Percentiles rank a stretch among this genome's conserved stretches.
phyloP scores from a whole-genome alignment of 2,113 vertebrate species.

The Phalacrocorax pelagicus region DNA sequence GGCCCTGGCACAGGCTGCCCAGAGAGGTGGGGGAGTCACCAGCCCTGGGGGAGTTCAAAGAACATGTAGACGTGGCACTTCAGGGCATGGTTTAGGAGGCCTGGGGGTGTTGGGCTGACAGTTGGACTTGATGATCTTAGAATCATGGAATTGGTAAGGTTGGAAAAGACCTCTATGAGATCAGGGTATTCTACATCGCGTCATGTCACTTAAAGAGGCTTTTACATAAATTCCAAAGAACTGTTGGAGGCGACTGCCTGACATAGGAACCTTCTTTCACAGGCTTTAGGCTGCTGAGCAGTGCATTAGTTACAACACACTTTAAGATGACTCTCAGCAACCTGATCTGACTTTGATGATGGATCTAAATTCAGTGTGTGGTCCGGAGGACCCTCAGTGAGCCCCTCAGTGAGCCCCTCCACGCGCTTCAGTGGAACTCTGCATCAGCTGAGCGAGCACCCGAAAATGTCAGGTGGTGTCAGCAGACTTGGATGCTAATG shows the following conservation, averaged over 20 bases:
- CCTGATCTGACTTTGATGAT: background rate
- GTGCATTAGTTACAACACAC: background rate
- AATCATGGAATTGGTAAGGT: no score
- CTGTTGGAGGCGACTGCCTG: background rate
- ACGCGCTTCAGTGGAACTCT: rapidly evolving
- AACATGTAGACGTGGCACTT: no score
- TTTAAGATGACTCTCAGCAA: background rate
- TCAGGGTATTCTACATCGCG: background rate
- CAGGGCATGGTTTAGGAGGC: no score
- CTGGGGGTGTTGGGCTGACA: no score
- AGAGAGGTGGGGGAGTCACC: no score
- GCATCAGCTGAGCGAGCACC: background rate
- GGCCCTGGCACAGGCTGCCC: no score
- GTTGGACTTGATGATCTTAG: no score
- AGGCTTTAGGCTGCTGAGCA: background rate
- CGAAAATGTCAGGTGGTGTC: background rate
- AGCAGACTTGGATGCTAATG: background rate
- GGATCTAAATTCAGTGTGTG: background rate
- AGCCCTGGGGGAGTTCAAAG: no score
- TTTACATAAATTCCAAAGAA: background rate
- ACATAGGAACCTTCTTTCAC: background rate
- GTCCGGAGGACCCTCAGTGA: no score
- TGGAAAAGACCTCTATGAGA: no score
- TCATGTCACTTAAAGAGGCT: background rate
- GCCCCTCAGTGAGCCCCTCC: no score